These are phyloP conservation scores for Drosophila prolongata DNA, from an alignment of 2,888 invertebrate genomes.

Conservation along the genomic window DNA sequence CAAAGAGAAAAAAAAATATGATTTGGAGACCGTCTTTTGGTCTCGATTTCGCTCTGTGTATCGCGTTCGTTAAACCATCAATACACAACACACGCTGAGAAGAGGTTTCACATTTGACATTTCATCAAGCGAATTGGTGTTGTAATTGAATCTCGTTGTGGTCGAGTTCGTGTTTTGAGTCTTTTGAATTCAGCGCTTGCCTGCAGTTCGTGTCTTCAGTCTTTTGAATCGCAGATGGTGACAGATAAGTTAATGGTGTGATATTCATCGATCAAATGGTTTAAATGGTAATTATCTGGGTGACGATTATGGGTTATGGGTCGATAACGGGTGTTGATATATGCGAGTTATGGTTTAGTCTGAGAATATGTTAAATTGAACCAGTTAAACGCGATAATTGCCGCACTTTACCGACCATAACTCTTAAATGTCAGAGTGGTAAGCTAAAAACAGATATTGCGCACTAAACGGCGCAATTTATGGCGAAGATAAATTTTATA, in stretches of 20 bases:
- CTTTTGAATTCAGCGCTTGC: slow-evolving; percentile 25
- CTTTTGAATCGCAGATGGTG: slow-evolving; percentile 12
- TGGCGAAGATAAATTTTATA: neutral
- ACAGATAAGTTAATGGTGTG: slow-evolving; percentile 11
- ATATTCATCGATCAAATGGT: neutral
- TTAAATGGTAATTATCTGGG: slow-evolving; percentile 12
- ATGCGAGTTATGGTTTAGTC: neutral
- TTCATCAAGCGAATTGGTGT: slow-evolving; percentile 27
- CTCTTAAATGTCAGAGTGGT: neutral
- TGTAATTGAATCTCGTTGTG: slow-evolving; percentile 35
- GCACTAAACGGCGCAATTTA: neutral
- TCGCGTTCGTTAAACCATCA: slow-evolving; percentile 41
- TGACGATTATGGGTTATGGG: slow-evolving; percentile 10
- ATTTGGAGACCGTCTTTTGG: slow-evolving; percentile 30
- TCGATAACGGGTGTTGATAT: slow-evolving; percentile 6
- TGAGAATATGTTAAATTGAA: neutral
- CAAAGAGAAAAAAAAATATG: slow-evolving; percentile 47
- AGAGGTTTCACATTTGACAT: slow-evolving; percentile 50
- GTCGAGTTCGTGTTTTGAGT: slow-evolving; percentile 45
- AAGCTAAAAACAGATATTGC: neutral
- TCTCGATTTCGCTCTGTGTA: slow-evolving; percentile 42
- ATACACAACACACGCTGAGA: slow-evolving; percentile 13
- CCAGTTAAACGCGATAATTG: neutral
- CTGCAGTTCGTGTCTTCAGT: slow-evolving; percentile 36
- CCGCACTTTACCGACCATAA: neutral